A percentile compares a stretch with the other conserved stretches of the same genome.
Conservation (phyloP, 2,888 invertebrate genomes). For the Apomyelois bistriatella region DNA sequence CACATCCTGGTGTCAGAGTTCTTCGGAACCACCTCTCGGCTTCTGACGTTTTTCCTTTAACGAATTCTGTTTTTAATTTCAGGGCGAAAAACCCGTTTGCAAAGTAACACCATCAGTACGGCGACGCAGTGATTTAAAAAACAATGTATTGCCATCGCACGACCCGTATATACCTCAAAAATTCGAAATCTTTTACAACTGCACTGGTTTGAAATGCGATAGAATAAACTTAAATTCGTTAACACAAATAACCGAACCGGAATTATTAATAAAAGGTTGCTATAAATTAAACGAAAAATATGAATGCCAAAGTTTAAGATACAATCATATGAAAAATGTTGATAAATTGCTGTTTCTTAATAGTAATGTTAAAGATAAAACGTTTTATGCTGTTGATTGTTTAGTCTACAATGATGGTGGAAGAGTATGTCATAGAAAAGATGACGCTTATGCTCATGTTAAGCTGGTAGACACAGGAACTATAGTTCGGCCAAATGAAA, state of each 20-base stretch:
- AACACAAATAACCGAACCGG: constrained; percentile 44
- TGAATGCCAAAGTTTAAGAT: constrained; percentile 52
- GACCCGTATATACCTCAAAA: constrained; percentile 62
- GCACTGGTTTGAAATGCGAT: constrained; percentile 44
- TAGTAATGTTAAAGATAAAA: constrained; percentile 46
- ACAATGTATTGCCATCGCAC: constrained; percentile 43
- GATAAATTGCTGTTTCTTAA: constrained; percentile 60
- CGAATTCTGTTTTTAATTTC: constrained; percentile 29
- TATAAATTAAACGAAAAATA: constrained; percentile 34
- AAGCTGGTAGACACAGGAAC: constrained; percentile 54
- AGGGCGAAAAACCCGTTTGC: constrained; percentile 49
- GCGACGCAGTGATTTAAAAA: constrained; percentile 26
- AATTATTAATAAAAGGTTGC: constrained; percentile 44
- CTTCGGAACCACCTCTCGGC: no score
- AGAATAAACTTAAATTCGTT: constrained; percentile 44
- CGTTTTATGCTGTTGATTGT: constrained; percentile 62
- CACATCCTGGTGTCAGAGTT: no score
- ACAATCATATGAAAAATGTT: constrained; percentile 52
- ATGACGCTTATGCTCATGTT: constrained; percentile 41
- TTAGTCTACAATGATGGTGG: constrained; percentile 55
- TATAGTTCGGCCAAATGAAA: constrained; percentile 50
- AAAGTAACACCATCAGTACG: constrained; percentile 32
- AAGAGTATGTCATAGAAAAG: constrained; percentile 60
- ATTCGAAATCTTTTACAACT: constrained; percentile 47
- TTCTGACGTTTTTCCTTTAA: background rate